Percentiles rank a stretch among this genome's conserved stretches.
Conservation (phyloP, 2,888 invertebrate genomes). For the Sphinx pinastri region DNA sequence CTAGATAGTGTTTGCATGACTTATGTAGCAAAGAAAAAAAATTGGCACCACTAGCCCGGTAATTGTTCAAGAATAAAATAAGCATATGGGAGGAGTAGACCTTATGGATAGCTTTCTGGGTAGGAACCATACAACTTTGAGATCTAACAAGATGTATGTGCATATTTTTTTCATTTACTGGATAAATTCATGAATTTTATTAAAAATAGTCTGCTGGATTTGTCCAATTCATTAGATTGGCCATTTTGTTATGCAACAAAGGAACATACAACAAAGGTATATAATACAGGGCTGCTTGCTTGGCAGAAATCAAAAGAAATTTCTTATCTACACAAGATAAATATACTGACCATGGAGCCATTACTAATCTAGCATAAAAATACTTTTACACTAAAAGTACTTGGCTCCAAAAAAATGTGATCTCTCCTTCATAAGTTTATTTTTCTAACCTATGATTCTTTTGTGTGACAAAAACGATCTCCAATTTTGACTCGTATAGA, state of each 20-base stretch:
- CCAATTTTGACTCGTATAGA: too few species aligned
- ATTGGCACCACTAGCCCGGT: constrained; percentile 53
- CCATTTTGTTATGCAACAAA: constrained; percentile 54
- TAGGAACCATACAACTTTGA: constrained; percentile 47
- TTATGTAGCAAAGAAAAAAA: constrained; percentile 49
- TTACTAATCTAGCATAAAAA: too few species aligned
- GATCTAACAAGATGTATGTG: constrained; percentile 56
- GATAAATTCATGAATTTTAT: constrained; percentile 53
- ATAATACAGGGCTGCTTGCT: too few species aligned
- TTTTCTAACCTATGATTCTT: too few species aligned
- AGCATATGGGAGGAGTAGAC: constrained; percentile 54
- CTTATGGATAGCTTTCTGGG: constrained; percentile 54
- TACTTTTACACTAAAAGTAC: too few species aligned
- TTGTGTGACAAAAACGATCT: too few species aligned
- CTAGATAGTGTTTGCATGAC: constrained; percentile 49
- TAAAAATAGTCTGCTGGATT: constrained; percentile 51
- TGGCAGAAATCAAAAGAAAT: too few species aligned
- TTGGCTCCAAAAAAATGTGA: too few species aligned
- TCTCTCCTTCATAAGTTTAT: too few species aligned
- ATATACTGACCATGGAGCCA: too few species aligned
- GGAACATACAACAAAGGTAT: constrained; percentile 50
- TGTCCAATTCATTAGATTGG: constrained; percentile 50
- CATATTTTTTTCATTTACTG: constrained; percentile 51
- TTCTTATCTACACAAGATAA: too few species aligned
- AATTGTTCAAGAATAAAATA: constrained; percentile 54